Conservation (phyloP, 2,797 vertebrate species). For the Lutjanus argentimaculatus region DNA sequence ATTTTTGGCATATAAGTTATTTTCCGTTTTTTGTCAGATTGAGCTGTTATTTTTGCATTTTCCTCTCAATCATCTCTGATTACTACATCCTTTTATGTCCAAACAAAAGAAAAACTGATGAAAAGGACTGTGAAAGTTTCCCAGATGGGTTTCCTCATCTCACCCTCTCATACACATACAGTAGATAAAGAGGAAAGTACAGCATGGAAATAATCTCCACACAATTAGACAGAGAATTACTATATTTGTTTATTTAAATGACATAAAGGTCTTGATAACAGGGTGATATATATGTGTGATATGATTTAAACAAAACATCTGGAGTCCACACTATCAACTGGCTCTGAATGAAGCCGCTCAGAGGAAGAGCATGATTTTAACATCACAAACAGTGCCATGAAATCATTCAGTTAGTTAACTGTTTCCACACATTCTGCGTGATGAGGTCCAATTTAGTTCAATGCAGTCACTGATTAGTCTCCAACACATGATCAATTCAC, state of each 20-base stretch:
- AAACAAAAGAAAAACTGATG: slow-evolving; percentile 10
- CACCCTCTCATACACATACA: slow-evolving; percentile 7
- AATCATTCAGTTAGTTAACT: slow-evolving; percentile 37
- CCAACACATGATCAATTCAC: slow-evolving; percentile 7
- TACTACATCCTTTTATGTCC: slow-evolving; percentile 26
- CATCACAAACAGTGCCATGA: slow-evolving; percentile 37
- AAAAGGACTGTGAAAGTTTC: slow-evolving; percentile 52
- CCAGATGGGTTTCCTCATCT: slow-evolving; percentile 68
- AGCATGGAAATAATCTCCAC: slow-evolving; percentile 2
- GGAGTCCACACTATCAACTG: slow-evolving; percentile 59
- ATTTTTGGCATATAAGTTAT: slow-evolving; percentile 8
- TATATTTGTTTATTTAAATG: slow-evolving; percentile 31
- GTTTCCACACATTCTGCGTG: slow-evolving; percentile 41
- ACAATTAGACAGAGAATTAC: not conserved
- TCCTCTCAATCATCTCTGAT: slow-evolving; percentile 29
- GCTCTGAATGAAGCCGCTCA: slow-evolving; percentile 16
- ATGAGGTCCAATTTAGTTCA: not conserved
- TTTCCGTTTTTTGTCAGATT: slow-evolving; percentile 19
- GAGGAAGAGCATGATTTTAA: slow-evolving; percentile 45
- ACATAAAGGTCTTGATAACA: slow-evolving; percentile 23
- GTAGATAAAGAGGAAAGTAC: not conserved
- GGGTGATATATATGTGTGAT: not conserved
- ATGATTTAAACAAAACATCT: slow-evolving; percentile 55
- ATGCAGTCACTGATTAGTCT: not conserved
- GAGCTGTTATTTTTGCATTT: slow-evolving; percentile 30